Evolutionary conservation across 2,888 invertebrate species (phyloP).

Genomic region (Microctonus aethiopoides): DNA sequence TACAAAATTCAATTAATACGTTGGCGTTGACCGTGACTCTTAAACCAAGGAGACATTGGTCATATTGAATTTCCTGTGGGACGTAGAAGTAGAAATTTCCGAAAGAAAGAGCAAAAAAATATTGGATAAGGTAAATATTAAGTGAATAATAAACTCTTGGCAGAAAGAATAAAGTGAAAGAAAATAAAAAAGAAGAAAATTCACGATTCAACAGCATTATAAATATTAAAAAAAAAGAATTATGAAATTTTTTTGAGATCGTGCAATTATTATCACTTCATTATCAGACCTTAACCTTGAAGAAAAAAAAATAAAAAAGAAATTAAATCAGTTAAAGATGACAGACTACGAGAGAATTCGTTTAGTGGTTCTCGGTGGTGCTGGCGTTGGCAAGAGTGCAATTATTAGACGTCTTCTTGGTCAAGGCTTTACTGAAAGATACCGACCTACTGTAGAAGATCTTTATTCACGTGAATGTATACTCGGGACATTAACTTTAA

Average conservation of each 20-base stretch:
- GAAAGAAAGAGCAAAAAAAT: slow-evolving; percentile 18
- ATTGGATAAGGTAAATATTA: not conserved
- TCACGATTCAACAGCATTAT: not conserved
- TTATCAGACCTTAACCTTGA: not conserved
- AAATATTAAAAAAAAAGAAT: not conserved
- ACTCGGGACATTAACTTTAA: slow-evolving; percentile 78
- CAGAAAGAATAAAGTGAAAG: slow-evolving; percentile 9
- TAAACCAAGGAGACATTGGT: not conserved
- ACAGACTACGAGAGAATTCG: slow-evolving; percentile 83
- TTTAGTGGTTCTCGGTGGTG: slow-evolving; percentile 84
- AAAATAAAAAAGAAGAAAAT: slow-evolving; percentile 12
- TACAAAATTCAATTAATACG: slow-evolving; percentile 15
- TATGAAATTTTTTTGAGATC: not conserved
- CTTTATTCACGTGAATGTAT: slow-evolving; percentile 87
- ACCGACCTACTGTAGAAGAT: slow-evolving; percentile 89
- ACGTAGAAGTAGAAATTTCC: not conserved
- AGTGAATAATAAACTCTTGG: slow-evolving; percentile 21
- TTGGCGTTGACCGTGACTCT: slow-evolving; percentile 5
- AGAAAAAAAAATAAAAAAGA: not conserved
- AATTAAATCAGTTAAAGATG: slow-evolving; percentile 66
- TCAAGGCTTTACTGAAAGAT: slow-evolving; percentile 83
- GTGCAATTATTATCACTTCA: not conserved
- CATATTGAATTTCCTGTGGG: slow-evolving; percentile 16
- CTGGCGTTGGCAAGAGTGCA: slow-evolving; percentile 87
- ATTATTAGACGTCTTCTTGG: slow-evolving; percentile 84